Conservation (phyloP, 2,797 vertebrate species). For the Gastrophryne carolinensis region DNA sequence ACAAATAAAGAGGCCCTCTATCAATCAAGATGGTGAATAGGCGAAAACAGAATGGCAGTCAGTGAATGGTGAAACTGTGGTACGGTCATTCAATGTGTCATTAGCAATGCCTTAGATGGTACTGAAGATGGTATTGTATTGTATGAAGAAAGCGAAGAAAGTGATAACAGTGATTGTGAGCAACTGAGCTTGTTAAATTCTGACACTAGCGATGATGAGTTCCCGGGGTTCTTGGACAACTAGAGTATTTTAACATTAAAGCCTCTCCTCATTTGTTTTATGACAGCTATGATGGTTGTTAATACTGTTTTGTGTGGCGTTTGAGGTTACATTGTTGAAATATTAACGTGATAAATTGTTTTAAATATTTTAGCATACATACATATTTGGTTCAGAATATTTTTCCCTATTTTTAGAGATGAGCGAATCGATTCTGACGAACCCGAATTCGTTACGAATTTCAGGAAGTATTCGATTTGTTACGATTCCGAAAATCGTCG, state of each 20-base stretch:
- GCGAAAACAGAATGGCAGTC: not conserved
- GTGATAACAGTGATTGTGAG: slow-evolving; percentile 8
- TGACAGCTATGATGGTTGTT: not conserved
- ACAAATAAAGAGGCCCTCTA: not conserved
- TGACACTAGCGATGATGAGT: not conserved
- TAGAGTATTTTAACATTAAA: not conserved
- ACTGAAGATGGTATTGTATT: not conserved
- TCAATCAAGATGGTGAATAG: slow-evolving; percentile 6
- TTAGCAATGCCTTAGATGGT: not conserved
- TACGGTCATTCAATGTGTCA: not conserved
- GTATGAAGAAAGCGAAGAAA: slow-evolving; percentile 3
- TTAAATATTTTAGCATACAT: not conserved
- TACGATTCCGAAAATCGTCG: too few relatives aligned
- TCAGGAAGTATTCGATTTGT: too few relatives aligned
- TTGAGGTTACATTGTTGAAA: not conserved
- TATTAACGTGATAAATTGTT: not conserved
- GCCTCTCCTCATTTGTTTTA: not conserved
- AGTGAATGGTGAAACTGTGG: not conserved
- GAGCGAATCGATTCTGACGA: not conserved
- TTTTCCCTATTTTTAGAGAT: not conserved
- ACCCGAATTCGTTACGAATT: too few relatives aligned
- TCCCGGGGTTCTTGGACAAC: not conserved
- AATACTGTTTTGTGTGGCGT: not conserved
- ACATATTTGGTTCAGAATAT: not conserved
- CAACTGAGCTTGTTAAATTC: not conserved